Base-by-base conservation (phyloP, 2,797 vertebrate genomes). In the Aphelocoma californica region DNA sequence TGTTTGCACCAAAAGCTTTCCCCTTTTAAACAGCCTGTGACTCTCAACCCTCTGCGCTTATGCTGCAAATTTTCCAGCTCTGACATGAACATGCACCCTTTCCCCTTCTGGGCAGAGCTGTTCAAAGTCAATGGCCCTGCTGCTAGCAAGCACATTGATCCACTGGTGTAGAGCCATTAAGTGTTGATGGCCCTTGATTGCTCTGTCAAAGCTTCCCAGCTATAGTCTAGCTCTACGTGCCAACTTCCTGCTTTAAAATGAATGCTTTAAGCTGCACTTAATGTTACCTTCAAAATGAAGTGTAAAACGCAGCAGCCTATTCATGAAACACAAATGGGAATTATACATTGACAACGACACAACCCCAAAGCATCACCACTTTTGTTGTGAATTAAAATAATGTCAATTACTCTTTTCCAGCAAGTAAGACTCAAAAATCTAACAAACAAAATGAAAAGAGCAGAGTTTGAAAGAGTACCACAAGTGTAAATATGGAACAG, bases 111-210 rank as follows among this genome's bases (percentile, higher is more conserved):
- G 85, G 87, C 62, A 92, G 65, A 81, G 72, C 12, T 86, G 91
- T 75, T 92, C 78, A 44, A 64, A 89, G 92, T 90, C 91, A 91
- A 90, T 84, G 89, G 71, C 75, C 85, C 87, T 66, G 95, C 89
- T 93, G 75, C 65, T 58, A 91, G 91, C 69, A 58, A 93, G 73
- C 75, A 69, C 92, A 96, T 90, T 94, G 95, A 93, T 97, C 81
- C 85, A 88, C 80, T 75, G 85, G 90, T 90, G 88, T 81, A 94
- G 50, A 69, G 75, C 92, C 85, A 96, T 94, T 97, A 96, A 92
- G 58, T 32, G 84, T 42, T 95, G 94, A 96, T 96, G 91, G 91
- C 47, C 85, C 87, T 93, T 96, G 95, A 96, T 97, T 96, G 93
- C 92, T 90, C 91, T 90, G 88, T 91, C 89, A 96, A 93, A 93